A percentile compares a stretch with the other conserved stretches of the same genome.
These are phyloP conservation scores for Acrossocheilus wenchowensis DNA, from an alignment of 2,797 vertebrate species.

Conservation along the genomic window DNA sequence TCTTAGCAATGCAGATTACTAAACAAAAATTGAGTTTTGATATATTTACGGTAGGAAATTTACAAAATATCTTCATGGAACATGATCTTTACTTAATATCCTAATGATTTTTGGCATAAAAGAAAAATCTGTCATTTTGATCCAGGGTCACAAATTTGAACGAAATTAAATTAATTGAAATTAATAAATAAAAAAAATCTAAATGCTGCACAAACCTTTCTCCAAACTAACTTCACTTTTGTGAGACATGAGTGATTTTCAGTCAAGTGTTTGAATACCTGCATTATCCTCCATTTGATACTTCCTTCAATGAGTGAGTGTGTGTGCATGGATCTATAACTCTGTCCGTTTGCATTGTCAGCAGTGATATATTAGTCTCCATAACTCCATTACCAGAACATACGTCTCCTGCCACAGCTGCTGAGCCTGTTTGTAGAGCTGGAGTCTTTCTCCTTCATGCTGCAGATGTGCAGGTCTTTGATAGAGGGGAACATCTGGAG, in stretches of 20 bases:
- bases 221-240: neutral
- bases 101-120: too few species aligned
- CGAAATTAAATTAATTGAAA: neutral
- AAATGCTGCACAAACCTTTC: neutral
- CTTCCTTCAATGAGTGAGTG: neutral
- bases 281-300: neutral
- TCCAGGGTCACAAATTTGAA: too few species aligned
- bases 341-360: neutral
- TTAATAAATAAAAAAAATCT: neutral
- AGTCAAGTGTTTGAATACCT: neutral
- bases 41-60: too few species aligned
- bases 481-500: constrained; percentile 29
- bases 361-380: neutral
- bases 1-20: too few species aligned
- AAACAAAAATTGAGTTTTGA: too few species aligned
- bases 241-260: neutral
- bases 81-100: too few species aligned
- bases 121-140: too few species aligned
- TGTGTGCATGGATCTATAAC: neutral
- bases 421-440: neutral
- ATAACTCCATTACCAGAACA: neutral
- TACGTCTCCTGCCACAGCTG: constrained; percentile 2
- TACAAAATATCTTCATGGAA: too few species aligned
- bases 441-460: constrained; percentile 2
- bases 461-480: constrained; percentile 23